Percentiles rank a stretch among this genome's conserved stretches.
Conservation (phyloP, 2,113 vertebrate species). For the Leucoraja erinaceus region DNA sequence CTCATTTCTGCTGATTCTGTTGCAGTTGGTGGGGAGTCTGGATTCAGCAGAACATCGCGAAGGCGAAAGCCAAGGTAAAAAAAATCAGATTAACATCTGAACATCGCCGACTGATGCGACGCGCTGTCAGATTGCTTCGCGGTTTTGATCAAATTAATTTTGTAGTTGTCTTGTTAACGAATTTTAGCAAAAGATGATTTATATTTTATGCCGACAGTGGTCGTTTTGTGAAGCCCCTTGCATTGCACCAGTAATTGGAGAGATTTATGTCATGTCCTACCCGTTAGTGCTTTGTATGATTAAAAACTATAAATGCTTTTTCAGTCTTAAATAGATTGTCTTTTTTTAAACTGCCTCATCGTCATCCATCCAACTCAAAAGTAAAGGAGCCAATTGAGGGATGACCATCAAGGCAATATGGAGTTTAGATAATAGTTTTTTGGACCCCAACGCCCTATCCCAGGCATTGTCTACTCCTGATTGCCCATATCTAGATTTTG, state of each 20-base stretch:
- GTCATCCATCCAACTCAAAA: background rate
- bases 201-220: background rate
- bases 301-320: no score
- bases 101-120: no score
- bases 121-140: background rate
- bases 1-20: background rate
- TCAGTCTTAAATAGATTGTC: no score
- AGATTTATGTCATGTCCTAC: background rate
- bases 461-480: no score
- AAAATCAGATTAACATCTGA: background rate
- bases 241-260: background rate
- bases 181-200: background rate
- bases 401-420: background rate
- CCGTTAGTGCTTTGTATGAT: no score
- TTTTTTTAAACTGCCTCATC: background rate
- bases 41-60: background rate
- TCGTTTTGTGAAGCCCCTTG: background rate
- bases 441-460: no score
- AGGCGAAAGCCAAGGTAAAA: constrained; percentile 32
- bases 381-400: background rate
- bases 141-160: background rate
- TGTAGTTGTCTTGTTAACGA: background rate
- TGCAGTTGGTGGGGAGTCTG: constrained; percentile 22
- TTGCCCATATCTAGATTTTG: no score
- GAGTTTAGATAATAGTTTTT: no score